Conservation (phyloP, 1,140 invertebrate genomes). For the Lanistes nyassanus region DNA sequence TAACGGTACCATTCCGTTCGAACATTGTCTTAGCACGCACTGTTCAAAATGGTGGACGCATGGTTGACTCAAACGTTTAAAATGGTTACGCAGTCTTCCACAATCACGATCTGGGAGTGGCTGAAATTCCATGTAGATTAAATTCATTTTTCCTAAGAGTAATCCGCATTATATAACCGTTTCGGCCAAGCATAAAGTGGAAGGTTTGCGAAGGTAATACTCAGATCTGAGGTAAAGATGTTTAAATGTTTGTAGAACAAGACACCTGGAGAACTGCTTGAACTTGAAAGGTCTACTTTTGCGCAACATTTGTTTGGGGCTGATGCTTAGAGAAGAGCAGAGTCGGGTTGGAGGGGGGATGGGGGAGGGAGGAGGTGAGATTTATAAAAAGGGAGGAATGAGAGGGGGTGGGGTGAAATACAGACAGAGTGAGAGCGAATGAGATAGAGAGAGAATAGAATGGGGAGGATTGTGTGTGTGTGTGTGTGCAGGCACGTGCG, state of each 20-base stretch:
- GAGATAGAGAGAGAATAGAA: constrained; percentile 5
- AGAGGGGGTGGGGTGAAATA: constrained; percentile 1
- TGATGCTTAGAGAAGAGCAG: neutral
- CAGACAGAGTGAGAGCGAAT: constrained; percentile 6
- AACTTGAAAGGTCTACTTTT: too few relatives aligned
- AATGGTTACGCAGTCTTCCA: too few relatives aligned
- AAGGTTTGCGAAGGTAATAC: neutral
- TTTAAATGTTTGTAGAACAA: neutral
- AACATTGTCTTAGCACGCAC: too few relatives aligned
- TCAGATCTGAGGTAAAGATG: neutral
- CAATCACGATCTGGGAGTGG: too few relatives aligned
- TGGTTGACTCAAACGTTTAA: too few relatives aligned
- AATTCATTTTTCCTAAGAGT: neutral
- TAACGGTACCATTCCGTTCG: too few relatives aligned
- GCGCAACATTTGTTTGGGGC: too few relatives aligned
- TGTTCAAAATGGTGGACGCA: too few relatives aligned
- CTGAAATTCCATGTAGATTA: too few relatives aligned
- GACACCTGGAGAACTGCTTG: neutral
- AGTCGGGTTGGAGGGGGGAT: neutral
- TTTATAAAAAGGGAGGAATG: neutral
- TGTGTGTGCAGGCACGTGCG: neutral
- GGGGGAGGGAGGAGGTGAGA: neutral
- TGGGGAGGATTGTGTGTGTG: neutral
- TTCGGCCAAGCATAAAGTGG: neutral
- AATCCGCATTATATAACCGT: neutral